Percentiles rank a stretch among this genome's conserved stretches.
phyloP scores from a whole-genome alignment of 2,888 invertebrate species.

The Anarsia innoxiella region DNA sequence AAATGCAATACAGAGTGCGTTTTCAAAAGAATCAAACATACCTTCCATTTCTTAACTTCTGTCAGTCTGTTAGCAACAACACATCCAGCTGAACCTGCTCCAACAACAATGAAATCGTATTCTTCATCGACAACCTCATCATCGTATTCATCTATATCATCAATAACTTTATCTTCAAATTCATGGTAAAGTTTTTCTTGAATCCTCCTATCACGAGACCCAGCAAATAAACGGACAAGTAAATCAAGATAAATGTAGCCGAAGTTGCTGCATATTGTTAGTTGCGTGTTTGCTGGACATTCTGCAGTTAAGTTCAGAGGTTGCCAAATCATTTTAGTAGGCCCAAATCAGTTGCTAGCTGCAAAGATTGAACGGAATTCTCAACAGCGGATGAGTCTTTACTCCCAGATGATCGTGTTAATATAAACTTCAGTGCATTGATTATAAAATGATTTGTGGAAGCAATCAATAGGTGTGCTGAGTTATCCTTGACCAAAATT shows the following conservation, averaged over 20 bases:
- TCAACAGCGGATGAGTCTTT: too few relatives aligned
- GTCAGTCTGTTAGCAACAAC: constrained; percentile 47
- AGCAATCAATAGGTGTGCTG: too few relatives aligned
- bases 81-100: constrained; percentile 50
- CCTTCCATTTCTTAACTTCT: constrained; percentile 37
- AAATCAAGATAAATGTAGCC: constrained; percentile 41
- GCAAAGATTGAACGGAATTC: too few relatives aligned
- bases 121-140: constrained; percentile 24
- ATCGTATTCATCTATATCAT: too few relatives aligned
- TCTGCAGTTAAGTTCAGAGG: constrained; percentile 23
- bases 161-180: too few relatives aligned
- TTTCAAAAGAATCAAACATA: constrained; percentile 18
- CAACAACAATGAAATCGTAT: constrained; percentile 53
- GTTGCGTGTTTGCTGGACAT: constrained; percentile 30
- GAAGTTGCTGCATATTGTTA: constrained; percentile 39
- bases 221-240: constrained; percentile 37
- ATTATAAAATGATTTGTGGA: too few relatives aligned
- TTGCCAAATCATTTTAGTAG: constrained; percentile 27
- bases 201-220: constrained; percentile 21
- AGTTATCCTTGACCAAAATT: too few relatives aligned
- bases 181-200: too few relatives aligned
- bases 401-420: too few relatives aligned
- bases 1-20: too few relatives aligned
- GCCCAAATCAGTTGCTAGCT: too few relatives aligned
- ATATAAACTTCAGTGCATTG: too few relatives aligned